Percentiles rank a stretch among this genome's conserved stretches.
These are phyloP conservation scores for Cranoglanis bouderius DNA, from an alignment of 2,113 vertebrate genomes.

Conservation along the genomic window DNA sequence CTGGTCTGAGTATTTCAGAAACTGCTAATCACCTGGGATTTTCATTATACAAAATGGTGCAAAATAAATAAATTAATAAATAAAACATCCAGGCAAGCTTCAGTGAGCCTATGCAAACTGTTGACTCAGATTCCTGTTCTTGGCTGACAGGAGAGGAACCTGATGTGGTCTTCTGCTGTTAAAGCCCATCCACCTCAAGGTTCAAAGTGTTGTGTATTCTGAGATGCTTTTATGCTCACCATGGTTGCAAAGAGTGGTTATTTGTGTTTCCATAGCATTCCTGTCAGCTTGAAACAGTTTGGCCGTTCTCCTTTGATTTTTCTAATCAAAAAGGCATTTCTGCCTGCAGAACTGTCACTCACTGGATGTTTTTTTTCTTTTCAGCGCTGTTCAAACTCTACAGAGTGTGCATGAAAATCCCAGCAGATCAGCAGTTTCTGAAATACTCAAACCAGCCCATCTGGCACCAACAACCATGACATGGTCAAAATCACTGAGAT, in stretches of 20 bases:
- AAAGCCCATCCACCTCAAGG: not conserved
- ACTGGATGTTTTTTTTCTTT: not conserved
- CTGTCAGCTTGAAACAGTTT: too few relatives aligned
- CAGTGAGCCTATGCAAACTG: not conserved
- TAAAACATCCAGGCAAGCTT: not conserved
- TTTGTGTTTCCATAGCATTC: too few relatives aligned
- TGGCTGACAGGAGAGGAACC: not conserved
- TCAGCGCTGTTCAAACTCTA: not conserved
- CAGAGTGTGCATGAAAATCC: not conserved
- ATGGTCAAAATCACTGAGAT: not conserved
- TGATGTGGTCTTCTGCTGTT: not conserved
- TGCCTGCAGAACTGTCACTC: not conserved
- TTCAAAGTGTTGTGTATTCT: not conserved
- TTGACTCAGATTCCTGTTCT: not conserved
- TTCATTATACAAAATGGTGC: not conserved
- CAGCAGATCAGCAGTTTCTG: not conserved
- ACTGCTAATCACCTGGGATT: not conserved
- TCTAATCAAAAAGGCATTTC: too few relatives aligned
- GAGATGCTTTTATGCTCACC: not conserved
- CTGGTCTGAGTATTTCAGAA: not conserved
- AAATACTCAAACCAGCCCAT: not conserved
- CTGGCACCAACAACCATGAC: not conserved
- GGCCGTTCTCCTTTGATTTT: too few relatives aligned
- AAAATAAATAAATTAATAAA: not conserved
- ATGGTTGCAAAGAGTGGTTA: not conserved